These are phyloP conservation scores for Cuculus canorus DNA, from an alignment of 2,797 vertebrate species.

Conservation along the genomic window DNA sequence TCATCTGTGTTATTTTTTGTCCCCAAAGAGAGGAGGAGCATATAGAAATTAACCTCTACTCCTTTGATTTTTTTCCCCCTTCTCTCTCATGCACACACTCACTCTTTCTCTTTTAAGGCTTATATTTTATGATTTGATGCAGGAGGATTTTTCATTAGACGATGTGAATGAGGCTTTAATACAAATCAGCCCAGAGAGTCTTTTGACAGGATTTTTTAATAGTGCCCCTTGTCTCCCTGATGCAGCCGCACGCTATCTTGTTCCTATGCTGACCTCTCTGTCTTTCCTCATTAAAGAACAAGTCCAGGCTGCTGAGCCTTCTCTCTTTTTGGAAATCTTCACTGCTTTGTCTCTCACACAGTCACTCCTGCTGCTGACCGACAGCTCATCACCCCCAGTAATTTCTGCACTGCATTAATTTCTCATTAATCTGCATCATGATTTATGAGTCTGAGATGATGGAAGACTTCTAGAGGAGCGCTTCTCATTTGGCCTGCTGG, in stretches of 20 bases:
- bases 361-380: conserved; percentile 44
- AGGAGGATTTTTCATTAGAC: conserved; percentile 57
- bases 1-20: neutral
- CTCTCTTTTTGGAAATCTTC: neutral
- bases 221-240: conserved; percentile 23
- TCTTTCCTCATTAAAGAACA: conserved; percentile 53
- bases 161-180: conserved; percentile 39
- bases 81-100: neutral
- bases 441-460: conserved; percentile 65
- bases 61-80: neutral
- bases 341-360: conserved; percentile 24
- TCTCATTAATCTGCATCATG: conserved; percentile 61
- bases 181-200: conserved; percentile 19
- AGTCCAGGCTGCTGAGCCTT: conserved; percentile 6
- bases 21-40: conserved; percentile 26
- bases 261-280: conserved; percentile 31
- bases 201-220: conserved; percentile 56
- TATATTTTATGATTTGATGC: conserved; percentile 28
- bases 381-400: conserved; percentile 50
- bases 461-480: conserved; percentile 40
- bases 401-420: conserved; percentile 68
- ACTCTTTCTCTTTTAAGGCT: neutral
- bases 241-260: conserved; percentile 17
- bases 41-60: conserved; percentile 42
- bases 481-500: conserved; percentile 27